A percentile compares a stretch with the other conserved stretches of the same genome.
Conservation (phyloP, 2,113 vertebrate genomes). For the Cochlearius cochlearius region DNA sequence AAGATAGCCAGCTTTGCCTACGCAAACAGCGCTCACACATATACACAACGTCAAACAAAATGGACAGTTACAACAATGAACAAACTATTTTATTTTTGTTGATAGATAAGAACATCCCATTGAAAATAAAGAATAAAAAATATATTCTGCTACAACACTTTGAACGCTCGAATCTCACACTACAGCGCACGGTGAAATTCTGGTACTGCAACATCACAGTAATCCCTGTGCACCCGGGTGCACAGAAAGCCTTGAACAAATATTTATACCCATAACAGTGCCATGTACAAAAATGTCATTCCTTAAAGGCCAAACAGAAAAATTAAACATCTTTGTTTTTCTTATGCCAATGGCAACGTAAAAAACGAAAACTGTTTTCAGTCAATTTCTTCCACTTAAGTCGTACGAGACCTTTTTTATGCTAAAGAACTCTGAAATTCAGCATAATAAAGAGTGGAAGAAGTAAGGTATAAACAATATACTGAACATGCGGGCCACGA, state of each 20-base stretch:
- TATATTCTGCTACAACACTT: conserved; percentile 31
- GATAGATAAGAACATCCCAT: conserved; percentile 29
- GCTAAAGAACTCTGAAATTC: not conserved
- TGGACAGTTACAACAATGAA: not conserved
- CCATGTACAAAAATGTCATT: not conserved
- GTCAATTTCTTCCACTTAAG: not conserved
- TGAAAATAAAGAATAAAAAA: conserved; percentile 53
- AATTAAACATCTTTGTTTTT: not conserved
- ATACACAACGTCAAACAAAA: not conserved
- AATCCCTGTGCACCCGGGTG: not conserved
- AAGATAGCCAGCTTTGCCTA: not conserved
- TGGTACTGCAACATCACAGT: not conserved
- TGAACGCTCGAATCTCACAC: not conserved
- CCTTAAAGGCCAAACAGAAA: not conserved
- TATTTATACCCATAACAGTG: conserved; percentile 12
- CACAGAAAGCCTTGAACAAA: conserved; percentile 1
- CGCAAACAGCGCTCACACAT: accelerated
- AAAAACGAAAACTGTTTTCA: not conserved
- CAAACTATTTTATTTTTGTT: conserved; percentile 59
- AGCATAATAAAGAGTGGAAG: not conserved
- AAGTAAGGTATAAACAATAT: not conserved
- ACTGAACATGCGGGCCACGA: not conserved
- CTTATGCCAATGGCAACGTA: not conserved
- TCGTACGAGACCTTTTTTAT: not conserved
- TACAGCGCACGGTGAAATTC: not conserved